These are phyloP conservation scores for Hetaerina americana DNA, from an alignment of 1,140 invertebrate species.

Conservation along the genomic window DNA sequence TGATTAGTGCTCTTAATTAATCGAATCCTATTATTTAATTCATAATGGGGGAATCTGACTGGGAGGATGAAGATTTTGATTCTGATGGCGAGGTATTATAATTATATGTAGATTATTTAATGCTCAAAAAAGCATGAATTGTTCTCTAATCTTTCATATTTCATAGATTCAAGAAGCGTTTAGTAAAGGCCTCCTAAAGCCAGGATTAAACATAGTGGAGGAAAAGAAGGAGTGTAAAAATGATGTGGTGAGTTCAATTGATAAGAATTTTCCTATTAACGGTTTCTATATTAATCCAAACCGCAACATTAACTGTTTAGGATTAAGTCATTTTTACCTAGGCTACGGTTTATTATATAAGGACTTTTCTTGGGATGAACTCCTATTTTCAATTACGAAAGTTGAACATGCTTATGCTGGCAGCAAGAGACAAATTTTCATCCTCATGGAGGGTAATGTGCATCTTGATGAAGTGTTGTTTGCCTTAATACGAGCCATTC, in stretches of 20 bases:
- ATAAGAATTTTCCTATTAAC: constrained; percentile 9
- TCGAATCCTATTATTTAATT: too few relatives aligned
- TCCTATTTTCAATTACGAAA: too few relatives aligned
- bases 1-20: too few relatives aligned
- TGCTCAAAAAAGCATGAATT: too few relatives aligned
- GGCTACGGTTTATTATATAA: too few relatives aligned
- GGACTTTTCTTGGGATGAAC: too few relatives aligned
- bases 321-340: too few relatives aligned
- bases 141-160: neutral
- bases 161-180: constrained; percentile 72
- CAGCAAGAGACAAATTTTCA: too few relatives aligned
- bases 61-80: neutral
- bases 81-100: neutral
- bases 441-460: too few relatives aligned
- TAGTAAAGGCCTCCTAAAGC: constrained; percentile 61
- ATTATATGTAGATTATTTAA: neutral
- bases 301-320: constrained; percentile 10
- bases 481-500: too few relatives aligned
- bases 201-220: constrained; percentile 62
- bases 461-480: too few relatives aligned
- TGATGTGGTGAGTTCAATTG: constrained; percentile 41
- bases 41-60: neutral
- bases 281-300: neutral
- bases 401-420: too few relatives aligned
- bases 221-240: constrained; percentile 45